phyloP scores from a whole-genome alignment of 2,888 invertebrate species.

The Sceliomorpha sp. region DNA sequence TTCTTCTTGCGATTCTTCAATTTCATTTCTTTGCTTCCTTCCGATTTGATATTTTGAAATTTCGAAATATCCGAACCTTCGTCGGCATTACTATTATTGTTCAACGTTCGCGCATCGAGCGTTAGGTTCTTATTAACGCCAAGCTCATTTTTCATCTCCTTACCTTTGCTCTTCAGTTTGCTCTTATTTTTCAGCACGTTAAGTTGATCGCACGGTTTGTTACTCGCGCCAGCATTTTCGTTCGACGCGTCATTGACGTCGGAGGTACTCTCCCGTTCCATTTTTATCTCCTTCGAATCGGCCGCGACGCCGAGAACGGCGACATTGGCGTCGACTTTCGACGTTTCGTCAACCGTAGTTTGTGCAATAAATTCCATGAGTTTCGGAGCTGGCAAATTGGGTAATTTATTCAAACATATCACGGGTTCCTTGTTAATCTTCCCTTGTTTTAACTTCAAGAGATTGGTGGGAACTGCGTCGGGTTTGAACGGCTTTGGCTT shows the following conservation, averaged over 20 bases:
- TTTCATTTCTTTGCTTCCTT: slow-evolving; percentile 70
- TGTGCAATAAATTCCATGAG: not conserved
- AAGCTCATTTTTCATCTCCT: no score
- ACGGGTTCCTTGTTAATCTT: slow-evolving; percentile 34
- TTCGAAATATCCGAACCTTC: slow-evolving; percentile 48
- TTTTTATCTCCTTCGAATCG: not conserved
- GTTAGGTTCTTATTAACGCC: no score
- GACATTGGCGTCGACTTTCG: no score
- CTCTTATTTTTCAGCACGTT: no score
- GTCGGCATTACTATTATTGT: slow-evolving; percentile 11
- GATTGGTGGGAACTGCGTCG: not conserved
- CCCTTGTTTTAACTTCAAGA: slow-evolving; percentile 11
- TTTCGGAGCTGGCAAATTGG: not conserved
- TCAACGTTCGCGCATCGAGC: slow-evolving; percentile 2
- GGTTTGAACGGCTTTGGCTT: no score
- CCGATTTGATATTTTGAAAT: slow-evolving; percentile 70
- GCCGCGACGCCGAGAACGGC: no score
- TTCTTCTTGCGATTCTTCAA: slow-evolving; percentile 55
- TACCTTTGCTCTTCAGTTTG: no score
- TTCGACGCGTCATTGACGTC: no score
- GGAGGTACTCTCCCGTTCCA: no score
- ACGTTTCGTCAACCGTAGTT: no score
- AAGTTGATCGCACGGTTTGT: no score
- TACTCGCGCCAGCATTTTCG: no score
- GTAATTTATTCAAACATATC: slow-evolving; percentile 24